A percentile compares a stretch with the other conserved stretches of the same genome.
Conservation (phyloP, 2,113 vertebrate species). For the Elgaria multicarinata region DNA sequence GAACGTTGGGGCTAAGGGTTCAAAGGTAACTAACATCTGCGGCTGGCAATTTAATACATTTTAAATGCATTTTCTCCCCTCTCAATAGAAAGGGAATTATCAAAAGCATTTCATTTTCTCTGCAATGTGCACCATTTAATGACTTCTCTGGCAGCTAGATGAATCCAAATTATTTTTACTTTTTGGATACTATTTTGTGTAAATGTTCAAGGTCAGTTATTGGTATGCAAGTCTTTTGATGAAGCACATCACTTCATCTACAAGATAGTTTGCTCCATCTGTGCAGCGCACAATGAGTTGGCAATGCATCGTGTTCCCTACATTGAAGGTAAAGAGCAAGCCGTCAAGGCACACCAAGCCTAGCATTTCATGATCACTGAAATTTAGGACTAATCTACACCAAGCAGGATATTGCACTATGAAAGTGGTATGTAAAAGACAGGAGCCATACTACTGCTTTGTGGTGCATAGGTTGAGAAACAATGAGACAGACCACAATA, state of each 20-base stretch:
- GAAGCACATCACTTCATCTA: neutral
- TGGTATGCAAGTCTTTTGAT: neutral
- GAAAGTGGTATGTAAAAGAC: too few relatives aligned
- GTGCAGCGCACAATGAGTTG: neutral
- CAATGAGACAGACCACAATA: too few relatives aligned
- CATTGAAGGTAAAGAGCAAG: neutral
- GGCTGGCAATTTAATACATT: neutral
- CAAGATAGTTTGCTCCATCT: slow-evolving; percentile 24
- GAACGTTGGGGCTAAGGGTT: neutral
- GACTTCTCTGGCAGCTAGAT: slow-evolving; percentile 8
- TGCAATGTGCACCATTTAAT: slow-evolving; percentile 22
- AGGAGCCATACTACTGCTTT: too few relatives aligned
- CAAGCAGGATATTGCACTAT: too few relatives aligned
- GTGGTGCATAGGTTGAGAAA: too few relatives aligned
- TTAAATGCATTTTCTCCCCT: neutral
- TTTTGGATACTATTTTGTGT: slow-evolving; percentile 5
- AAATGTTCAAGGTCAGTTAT: neutral
- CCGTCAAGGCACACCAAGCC: too few relatives aligned
- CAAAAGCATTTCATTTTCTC: slow-evolving; percentile 30
- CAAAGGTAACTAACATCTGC: slow-evolving; percentile 5
- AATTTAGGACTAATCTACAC: too few relatives aligned
- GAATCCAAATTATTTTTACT: slow-evolving; percentile 29
- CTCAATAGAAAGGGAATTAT: slow-evolving; percentile 9
- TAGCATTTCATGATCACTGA: too few relatives aligned
- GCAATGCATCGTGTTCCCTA: neutral